phyloP scores from a whole-genome alignment of 37 sponge, comb jelly and placozoan genomes.

The Hexactinellida sp. region DNA sequence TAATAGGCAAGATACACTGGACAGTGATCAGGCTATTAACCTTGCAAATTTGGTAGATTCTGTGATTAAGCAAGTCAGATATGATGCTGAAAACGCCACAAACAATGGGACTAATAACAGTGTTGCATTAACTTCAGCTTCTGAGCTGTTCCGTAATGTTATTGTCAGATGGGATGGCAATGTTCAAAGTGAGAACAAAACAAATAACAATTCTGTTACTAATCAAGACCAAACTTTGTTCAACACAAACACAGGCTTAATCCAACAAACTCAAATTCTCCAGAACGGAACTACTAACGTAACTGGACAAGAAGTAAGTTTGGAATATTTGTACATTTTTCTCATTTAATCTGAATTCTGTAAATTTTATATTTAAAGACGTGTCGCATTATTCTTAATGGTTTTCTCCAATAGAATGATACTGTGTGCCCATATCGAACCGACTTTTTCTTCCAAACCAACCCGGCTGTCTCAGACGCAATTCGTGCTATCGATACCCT shows the following conservation, averaged over 20 bases:
- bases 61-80: not conserved
- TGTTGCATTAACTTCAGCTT: not conserved
- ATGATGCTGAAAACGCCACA: not conserved
- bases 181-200: not conserved
- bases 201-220: not conserved
- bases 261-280: not conserved
- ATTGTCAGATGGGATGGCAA: not conserved
- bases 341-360: not conserved
- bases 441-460: not conserved
- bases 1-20: not conserved
- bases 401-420: not conserved
- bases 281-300: not conserved
- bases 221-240: not conserved
- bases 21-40: not conserved
- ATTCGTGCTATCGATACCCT: not conserved
- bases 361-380: not conserved
- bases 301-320: not conserved
- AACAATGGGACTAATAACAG: not conserved
- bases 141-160: not conserved
- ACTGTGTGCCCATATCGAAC: not conserved
- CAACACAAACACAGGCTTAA: not conserved
- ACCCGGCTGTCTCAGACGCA: not conserved
- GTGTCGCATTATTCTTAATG: not conserved
- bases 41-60: constrained; percentile 5
- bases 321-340: too few relatives aligned